Evolutionary conservation across 2,113 vertebrate genomes (phyloP).

Genomic region (Psettodes erumei): DNA sequence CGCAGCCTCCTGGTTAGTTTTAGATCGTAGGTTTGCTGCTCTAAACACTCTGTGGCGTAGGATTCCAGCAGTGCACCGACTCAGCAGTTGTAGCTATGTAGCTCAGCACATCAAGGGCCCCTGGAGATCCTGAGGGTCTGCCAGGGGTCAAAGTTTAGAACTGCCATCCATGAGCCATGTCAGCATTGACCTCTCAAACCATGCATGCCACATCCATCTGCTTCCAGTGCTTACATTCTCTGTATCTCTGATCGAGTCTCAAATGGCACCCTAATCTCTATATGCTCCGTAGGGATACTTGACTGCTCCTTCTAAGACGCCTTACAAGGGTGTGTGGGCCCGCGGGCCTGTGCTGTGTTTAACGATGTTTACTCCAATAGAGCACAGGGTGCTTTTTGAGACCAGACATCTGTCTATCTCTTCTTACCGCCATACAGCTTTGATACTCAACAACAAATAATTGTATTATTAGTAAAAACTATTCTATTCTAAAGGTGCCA

Average conservation of each 20-base stretch:
- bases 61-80: conserved; percentile 49
- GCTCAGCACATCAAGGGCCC: conserved; percentile 58
- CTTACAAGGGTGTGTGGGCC: conserved; percentile 52
- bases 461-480: conserved; percentile 74
- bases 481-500: conserved; percentile 80
- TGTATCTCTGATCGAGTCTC: conserved; percentile 58
- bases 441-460: conserved; percentile 74
- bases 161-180: conserved; percentile 79
- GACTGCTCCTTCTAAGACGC: conserved; percentile 64
- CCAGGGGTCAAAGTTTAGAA: conserved; percentile 63
- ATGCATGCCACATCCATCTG: conserved; percentile 77
- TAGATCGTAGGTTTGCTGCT: conserved; percentile 56
- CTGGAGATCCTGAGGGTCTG: conserved; percentile 54
- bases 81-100: conserved; percentile 71
- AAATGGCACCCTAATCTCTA: conserved; percentile 69
- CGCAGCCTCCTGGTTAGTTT: conserved; percentile 65
- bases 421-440: conserved; percentile 73
- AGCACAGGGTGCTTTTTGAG: conserved; percentile 71
- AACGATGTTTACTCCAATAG: conserved; percentile 68
- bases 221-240: conserved; percentile 70
- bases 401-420: conserved; percentile 50
- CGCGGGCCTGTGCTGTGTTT: conserved; percentile 47
- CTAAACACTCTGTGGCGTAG: conserved; percentile 43
- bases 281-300: conserved; percentile 47
- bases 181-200: conserved; percentile 70